Evolutionary conservation across 2,113 vertebrate genomes (phyloP), one percentile per base, ranked within the genome.

Genomic region (Gallinago paraguaiae): DNA sequence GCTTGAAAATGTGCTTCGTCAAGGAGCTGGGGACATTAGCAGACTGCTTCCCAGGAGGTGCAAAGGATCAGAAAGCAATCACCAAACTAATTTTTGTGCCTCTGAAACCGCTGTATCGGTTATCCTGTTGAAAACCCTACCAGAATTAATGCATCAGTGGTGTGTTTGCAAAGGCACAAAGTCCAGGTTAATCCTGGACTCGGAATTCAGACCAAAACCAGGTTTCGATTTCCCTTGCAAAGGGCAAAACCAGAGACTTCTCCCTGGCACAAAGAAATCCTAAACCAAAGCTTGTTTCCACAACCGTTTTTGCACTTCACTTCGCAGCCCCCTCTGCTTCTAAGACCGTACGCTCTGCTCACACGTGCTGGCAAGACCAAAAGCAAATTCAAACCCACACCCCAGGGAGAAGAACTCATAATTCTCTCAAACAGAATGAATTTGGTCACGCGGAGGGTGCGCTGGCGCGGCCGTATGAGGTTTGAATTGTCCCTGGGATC

Each of bases 281-380:
- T 14, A 24, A 7, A 8, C 17, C 9, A 17, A 4, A 3, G 37
- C 60, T 63, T 5, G 4, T 31, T 78, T 45, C 78, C 59, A 45
- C 13, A 4, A 13, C 4, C 14, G 30, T 37, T 31, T 51, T 43
- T 12, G 18, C 28, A 13, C 23, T 28, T 20, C 2, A 11, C 41
- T 41, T 33, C 68, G 60, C 71, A 77, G 72, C 5, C 35, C 56
- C 23, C 56, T 45, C 41, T 69, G 71, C 45, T 39, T 35, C 79
- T n/a, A 20, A 6, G 2, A 31, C 10, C 48, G 0, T 0, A 28
- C 17, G 2, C 48, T 8, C 8, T 5, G 7, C 8, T 50, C 69
- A 22, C 46, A 43, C 22, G 5, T 9, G 0, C 18, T 23, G 61
- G 35, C 43, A 11, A 56, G 72, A 22, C 51, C 70, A 13, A 10